Conservation (phyloP, 2,113 vertebrate species). For the Mus spicilegus region DNA sequence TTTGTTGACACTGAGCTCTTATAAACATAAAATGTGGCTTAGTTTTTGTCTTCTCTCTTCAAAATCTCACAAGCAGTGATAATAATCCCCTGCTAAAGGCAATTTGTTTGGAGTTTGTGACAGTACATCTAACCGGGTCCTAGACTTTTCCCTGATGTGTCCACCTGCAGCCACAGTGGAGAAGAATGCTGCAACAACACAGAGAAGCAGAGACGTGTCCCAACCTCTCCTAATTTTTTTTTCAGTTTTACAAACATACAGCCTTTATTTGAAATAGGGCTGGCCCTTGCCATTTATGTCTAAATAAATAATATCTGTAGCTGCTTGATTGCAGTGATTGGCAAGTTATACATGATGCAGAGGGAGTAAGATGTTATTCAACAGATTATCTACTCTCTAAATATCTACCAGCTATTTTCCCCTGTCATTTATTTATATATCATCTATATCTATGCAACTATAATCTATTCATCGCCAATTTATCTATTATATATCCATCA, state of each 20-base stretch:
- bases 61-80: not conserved
- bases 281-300: not conserved
- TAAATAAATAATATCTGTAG: not conserved
- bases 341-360: not conserved
- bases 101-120: not conserved
- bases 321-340: not conserved
- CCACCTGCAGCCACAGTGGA: not conserved
- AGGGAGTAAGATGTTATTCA: not conserved
- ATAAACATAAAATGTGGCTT: not conserved
- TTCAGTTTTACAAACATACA: not conserved
- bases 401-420: not conserved
- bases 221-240: not conserved
- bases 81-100: not conserved
- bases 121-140: not conserved
- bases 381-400: not conserved
- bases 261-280: conserved; percentile 1
- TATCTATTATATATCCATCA: too few species aligned
- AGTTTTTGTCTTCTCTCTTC: not conserved
- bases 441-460: not conserved
- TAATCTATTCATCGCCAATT: not conserved
- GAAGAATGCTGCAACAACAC: not conserved
- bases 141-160: not conserved
- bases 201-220: not conserved
- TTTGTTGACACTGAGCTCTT: not conserved
- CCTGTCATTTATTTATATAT: not conserved